Conservation (phyloP, 2,113 vertebrate genomes). For the Ginglymostoma cirratum region DNA sequence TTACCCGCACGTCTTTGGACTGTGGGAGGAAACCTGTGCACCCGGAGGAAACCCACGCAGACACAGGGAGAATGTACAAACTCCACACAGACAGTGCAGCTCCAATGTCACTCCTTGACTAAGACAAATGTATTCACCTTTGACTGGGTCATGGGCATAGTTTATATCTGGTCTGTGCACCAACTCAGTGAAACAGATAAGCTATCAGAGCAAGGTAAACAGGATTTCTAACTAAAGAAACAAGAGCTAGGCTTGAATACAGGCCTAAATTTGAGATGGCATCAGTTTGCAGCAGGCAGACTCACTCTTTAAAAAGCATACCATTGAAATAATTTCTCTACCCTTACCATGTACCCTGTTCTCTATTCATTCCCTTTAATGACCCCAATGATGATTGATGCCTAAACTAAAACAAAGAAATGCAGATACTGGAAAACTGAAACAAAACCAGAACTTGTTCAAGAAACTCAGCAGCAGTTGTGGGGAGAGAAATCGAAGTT, state of each 20-base stretch:
- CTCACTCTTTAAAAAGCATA: background rate
- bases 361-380: background rate
- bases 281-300: background rate
- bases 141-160: background rate
- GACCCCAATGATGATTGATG: background rate
- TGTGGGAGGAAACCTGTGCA: no score
- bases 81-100: background rate
- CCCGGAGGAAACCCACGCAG: no score
- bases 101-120: background rate
- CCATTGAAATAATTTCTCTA: background rate
- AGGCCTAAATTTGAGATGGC: background rate
- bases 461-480: no score
- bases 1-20: no score
- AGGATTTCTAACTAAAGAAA: background rate
- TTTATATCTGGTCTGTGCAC: background rate
- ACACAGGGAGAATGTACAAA: no score
- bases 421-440: no score
- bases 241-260: background rate
- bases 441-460: no score
- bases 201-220: background rate
- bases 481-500: no score
- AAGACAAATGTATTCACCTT: background rate
- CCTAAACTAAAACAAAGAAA: no score
- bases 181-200: background rate
- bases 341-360: background rate